Evolutionary conservation across 2,888 invertebrate species (phyloP).

Genomic region (Philonicus albiceps): DNA sequence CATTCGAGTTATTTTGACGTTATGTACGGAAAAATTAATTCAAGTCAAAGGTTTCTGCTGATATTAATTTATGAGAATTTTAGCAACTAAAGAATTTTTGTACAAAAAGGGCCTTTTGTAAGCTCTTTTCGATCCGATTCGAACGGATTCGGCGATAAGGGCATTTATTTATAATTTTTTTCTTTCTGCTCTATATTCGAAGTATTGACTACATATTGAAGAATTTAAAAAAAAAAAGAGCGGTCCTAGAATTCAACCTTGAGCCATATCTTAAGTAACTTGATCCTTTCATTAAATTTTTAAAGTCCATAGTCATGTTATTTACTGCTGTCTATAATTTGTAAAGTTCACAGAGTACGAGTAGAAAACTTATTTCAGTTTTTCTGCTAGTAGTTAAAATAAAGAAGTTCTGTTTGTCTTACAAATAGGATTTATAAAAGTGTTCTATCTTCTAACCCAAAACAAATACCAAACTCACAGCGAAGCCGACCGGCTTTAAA

Average conservation of each 20-base stretch:
- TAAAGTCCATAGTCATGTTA: not conserved
- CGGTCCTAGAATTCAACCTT: not conserved
- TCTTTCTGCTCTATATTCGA: not conserved
- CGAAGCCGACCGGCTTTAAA: not conserved
- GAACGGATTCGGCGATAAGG: too few species aligned
- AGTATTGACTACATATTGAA: not conserved
- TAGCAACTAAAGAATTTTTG: too few species aligned
- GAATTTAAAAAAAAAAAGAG: not conserved
- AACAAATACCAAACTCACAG: not conserved
- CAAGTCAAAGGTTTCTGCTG: not conserved
- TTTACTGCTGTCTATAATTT: not conserved
- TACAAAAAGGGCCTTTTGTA: too few species aligned
- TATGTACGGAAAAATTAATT: too few species aligned
- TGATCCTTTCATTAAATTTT: not conserved
- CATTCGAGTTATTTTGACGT: too few species aligned
- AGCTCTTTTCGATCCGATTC: too few species aligned
- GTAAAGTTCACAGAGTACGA: too few species aligned
- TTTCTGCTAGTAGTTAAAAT: not conserved
- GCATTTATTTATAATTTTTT: too few species aligned
- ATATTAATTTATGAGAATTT: too few species aligned
- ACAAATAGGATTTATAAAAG: not conserved
- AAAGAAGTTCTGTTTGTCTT: not conserved
- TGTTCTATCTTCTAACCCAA: not conserved
- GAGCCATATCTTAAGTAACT: too few species aligned
- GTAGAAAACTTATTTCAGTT: not conserved